Conservation (phyloP, 1,140 invertebrate genomes). For the Pseudomyrmex gracilis region DNA sequence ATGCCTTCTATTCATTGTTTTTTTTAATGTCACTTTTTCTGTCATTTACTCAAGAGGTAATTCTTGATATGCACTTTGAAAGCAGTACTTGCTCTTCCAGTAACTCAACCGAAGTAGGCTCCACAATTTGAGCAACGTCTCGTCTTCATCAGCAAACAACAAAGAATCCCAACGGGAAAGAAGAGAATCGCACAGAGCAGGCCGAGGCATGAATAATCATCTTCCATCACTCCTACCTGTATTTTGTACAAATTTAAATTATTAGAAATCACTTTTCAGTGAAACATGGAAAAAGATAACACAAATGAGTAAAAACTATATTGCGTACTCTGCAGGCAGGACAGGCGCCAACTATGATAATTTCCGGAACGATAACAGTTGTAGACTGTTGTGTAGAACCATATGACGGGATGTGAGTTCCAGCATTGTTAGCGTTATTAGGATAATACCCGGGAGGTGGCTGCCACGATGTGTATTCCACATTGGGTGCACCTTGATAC, state of each 20-base stretch:
- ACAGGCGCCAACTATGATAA: slow-evolving; percentile 92
- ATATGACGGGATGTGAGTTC: slow-evolving; percentile 83
- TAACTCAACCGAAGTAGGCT: slow-evolving; percentile 89
- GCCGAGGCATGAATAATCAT: slow-evolving; percentile 93
- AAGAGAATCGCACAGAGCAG: slow-evolving; percentile 94
- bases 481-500: no score
- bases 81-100: no score
- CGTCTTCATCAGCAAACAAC: slow-evolving; percentile 92
- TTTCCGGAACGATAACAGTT: slow-evolving; percentile 85
- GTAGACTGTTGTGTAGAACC: slow-evolving; percentile 83
- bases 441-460: slow-evolving; percentile 83
- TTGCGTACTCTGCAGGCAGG: slow-evolving; percentile 91
- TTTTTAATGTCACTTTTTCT: no score
- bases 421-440: slow-evolving; percentile 66
- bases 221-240: slow-evolving; percentile 92
- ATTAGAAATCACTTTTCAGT: not conserved
- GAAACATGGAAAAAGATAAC: not conserved
- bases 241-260: slow-evolving; percentile 55
- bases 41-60: no score
- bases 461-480: slow-evolving; percentile 72
- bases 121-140: slow-evolving; percentile 94
- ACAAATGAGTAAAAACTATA: not conserved
- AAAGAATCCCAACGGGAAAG: slow-evolving; percentile 93
- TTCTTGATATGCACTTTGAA: no score
- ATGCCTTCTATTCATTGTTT: no score